Base-by-base conservation (phyloP, 2,797 vertebrate genomes). In the Cuniculus paca region DNA sequence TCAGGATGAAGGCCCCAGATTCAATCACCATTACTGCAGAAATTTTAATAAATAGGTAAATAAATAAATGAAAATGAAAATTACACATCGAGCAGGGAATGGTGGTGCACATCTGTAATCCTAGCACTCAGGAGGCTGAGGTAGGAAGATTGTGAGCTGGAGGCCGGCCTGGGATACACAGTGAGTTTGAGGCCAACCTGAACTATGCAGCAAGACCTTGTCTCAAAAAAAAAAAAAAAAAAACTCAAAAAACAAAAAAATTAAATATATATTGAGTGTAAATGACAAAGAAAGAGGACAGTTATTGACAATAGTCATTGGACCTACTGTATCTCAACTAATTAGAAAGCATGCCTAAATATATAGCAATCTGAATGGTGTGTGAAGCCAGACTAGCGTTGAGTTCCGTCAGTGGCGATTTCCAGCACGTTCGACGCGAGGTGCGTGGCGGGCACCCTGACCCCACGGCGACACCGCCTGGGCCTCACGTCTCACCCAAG, bases 401-500 rank as follows among this genome's bases (percentile, higher is more conserved):
- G 6, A 0, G 19, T 3, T 7, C 63, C 36, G 16, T 16, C 17
- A 65, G 61, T 14, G 28, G 12, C 13, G 28, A 34, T 31, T 63
- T 11, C 4, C 9, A 0, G 12, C 5, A 10, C 1, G 12, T 31
- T 31, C 0, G 60, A 4, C 60, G 28, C 26, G 60, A 10, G 50
- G 12, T 31, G 60, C 3, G 60, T 9, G 9, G 60, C 12, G 60
- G 60, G 26, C 17, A 20, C 54, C 54, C 52, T 16, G 56, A 24
- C 20, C 58, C 7, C 45, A 60, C n/a, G 11, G 5, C 24, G 61
- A 52, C 39, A 26, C 2, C 6, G 17, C n/a, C n/a, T 19, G 65
- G 24, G 11, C 12, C 11, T 14, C 1, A 2, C 22, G 9, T 24
- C 70, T 68, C 98, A 99, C 99, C 99, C 98, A 99, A 98, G 97